phyloP scores from a whole-genome alignment of 1,140 invertebrate genomes.

The Macrobrachium nipponense region DNA sequence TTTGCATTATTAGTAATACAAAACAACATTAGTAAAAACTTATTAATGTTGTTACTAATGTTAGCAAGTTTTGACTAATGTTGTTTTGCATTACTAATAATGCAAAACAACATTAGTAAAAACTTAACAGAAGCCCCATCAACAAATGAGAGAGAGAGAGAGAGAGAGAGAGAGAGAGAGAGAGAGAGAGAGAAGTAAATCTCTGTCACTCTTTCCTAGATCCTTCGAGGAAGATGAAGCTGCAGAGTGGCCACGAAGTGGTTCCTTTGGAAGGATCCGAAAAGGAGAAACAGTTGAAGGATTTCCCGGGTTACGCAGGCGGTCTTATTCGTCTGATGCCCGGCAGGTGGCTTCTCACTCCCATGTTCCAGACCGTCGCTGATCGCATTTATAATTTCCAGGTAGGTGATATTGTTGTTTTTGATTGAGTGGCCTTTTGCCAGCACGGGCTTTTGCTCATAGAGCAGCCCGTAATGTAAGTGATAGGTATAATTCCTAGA shows the following conservation, averaged over 20 bases:
- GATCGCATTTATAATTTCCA: slow-evolving; percentile 38
- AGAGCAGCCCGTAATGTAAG: too few species aligned
- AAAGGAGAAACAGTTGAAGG: slow-evolving; percentile 21
- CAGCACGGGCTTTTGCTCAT: too few species aligned
- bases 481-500: too few species aligned
- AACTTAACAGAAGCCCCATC: too few species aligned
- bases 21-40: too few species aligned
- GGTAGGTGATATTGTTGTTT: too few species aligned
- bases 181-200: slow-evolving; percentile 4
- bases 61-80: too few species aligned
- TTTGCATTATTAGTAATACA: too few species aligned
- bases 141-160: slow-evolving; percentile 19
- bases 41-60: too few species aligned
- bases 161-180: slow-evolving; percentile 24
- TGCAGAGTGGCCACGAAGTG: slow-evolving; percentile 30
- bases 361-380: slow-evolving; percentile 4
- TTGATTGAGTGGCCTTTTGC: too few species aligned
- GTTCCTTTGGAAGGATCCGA: slow-evolving; percentile 32
- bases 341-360: slow-evolving; percentile 38
- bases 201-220: not conserved
- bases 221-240: not conserved
- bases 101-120: too few species aligned
- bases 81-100: too few species aligned
- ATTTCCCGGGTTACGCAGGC: slow-evolving; percentile 29
- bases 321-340: slow-evolving; percentile 36